Percentiles rank a stretch among this genome's conserved stretches.
These are phyloP conservation scores for Hyposoter dolosus DNA, from an alignment of 2,888 invertebrate genomes.

Conservation along the genomic window DNA sequence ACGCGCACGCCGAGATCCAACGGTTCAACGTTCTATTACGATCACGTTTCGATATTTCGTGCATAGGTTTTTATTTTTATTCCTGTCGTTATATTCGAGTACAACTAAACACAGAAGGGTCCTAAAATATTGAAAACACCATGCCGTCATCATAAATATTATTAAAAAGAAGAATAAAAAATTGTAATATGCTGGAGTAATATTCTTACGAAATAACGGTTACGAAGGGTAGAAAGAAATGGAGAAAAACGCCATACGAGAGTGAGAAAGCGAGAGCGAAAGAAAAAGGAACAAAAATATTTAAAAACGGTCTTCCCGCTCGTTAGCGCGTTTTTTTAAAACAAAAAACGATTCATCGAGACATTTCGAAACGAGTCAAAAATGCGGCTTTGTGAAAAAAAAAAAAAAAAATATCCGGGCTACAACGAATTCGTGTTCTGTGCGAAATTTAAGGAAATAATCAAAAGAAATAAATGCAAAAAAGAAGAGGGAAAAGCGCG, in stretches of 20 bases:
- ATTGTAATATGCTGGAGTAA: constrained; percentile 57
- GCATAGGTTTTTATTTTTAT: constrained; percentile 55
- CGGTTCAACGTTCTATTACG: constrained; percentile 53
- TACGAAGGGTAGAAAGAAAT: not conserved
- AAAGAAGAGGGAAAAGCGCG: not conserved
- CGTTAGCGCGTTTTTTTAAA: constrained; percentile 51
- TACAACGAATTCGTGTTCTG: not conserved
- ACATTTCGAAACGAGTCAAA: constrained; percentile 8
- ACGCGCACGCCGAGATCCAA: constrained; percentile 62
- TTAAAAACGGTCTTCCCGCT: constrained; percentile 64
- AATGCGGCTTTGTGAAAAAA: not conserved
- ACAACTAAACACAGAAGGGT: constrained; percentile 63
- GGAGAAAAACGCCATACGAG: not conserved
- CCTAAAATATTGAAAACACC: constrained; percentile 63
- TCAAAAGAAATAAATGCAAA: not conserved
- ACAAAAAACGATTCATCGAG: constrained; percentile 3
- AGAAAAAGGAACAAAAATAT: not conserved
- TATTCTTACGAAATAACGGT: constrained; percentile 55
- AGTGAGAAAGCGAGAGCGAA: not conserved
- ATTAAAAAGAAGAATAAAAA: constrained; percentile 19
- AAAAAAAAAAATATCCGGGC: not conserved
- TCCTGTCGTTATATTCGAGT: constrained; percentile 53
- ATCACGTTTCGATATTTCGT: constrained; percentile 41
- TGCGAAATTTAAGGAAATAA: not conserved
- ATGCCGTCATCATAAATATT: constrained; percentile 55